Percentiles rank a stretch among this genome's conserved stretches.
Evolutionary conservation across 2,888 invertebrate species (phyloP).

Genomic region (Chymomyza caudatula): DNA sequence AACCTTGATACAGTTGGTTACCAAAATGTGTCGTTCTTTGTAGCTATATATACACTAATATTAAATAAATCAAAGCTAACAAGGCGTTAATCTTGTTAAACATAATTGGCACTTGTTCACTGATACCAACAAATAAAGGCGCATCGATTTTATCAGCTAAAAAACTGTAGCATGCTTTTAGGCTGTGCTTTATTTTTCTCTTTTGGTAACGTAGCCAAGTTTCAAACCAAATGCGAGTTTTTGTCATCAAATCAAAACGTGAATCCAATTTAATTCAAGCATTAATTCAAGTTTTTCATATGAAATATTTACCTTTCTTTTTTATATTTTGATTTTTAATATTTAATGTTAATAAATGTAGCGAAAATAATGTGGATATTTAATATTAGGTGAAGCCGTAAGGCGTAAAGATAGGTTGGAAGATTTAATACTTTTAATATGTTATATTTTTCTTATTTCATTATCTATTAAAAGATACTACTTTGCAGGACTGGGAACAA

Average conservation of each 20-base stretch:
- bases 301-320: neutral
- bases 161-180: neutral
- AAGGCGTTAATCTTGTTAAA: neutral
- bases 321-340: neutral
- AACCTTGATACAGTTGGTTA: neutral
- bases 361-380: too few relatives aligned
- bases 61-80: neutral
- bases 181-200: neutral
- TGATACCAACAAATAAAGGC: neutral
- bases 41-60: neutral
- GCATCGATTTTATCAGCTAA: neutral
- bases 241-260: too few relatives aligned
- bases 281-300: too few relatives aligned
- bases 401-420: too few relatives aligned
- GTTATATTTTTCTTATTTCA: too few relatives aligned
- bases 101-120: neutral
- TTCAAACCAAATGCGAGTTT: neutral
- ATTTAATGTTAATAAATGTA: too few relatives aligned
- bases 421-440: too few relatives aligned
- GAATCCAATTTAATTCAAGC: too few relatives aligned
- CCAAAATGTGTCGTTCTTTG: neutral
- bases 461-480: too few relatives aligned
- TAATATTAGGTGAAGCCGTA: too few relatives aligned
- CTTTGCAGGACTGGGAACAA: too few relatives aligned
- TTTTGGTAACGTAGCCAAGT: neutral